Evolutionary conservation across 2,888 invertebrate species (phyloP), one percentile per base, ranked within the genome.

Genomic region (Cryptosula pallasiana): DNA sequence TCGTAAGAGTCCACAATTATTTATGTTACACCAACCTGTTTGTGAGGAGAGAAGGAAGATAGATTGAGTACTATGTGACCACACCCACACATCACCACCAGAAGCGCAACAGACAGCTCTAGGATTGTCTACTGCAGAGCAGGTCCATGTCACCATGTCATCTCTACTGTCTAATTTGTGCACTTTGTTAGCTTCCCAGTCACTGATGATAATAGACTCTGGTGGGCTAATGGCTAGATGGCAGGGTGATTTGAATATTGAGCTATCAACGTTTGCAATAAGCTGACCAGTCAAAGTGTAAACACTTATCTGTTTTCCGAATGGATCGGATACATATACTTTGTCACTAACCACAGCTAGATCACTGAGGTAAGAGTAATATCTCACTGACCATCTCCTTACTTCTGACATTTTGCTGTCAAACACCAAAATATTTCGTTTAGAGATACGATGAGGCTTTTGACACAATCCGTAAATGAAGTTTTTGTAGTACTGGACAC

Each of bases 11-110:
- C n/a, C n/a, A n/a, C n/a, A n/a, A n/a, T n/a, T n/a, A n/a, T n/a
- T n/a, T n/a, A n/a, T n/a, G n/a, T n/a, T n/a, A n/a, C n/a, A n/a
- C 45, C 20, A 45, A 57, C 57, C 57, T 57, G 57, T 57, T 16
- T 57, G 23, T 16, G 25, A 57, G 57, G 20, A 16, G 20, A 57
- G 57, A 9, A 13, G 5, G 57, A 57, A 5, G 20, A 57, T 13
- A 9, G 57, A 57, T 57, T 57, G 5, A 23, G 5, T 57, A 25
- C 23, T 57, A 57, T 25, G 23, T 23, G 57, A 57, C 57, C 57
- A 57, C 57, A 57, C 57, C 57, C 57, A 57, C 57, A 57, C 25
- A 23, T 57, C 57, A 5, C 25, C 5, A n/a, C 57, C 5, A 16
- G 25, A 5, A 25, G 13, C 20, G 25, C n/a, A 16, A 25, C 23